Evolutionary conservation across 2,797 vertebrate species (phyloP).

Genomic region (Phrynocephalus guinanensis): DNA sequence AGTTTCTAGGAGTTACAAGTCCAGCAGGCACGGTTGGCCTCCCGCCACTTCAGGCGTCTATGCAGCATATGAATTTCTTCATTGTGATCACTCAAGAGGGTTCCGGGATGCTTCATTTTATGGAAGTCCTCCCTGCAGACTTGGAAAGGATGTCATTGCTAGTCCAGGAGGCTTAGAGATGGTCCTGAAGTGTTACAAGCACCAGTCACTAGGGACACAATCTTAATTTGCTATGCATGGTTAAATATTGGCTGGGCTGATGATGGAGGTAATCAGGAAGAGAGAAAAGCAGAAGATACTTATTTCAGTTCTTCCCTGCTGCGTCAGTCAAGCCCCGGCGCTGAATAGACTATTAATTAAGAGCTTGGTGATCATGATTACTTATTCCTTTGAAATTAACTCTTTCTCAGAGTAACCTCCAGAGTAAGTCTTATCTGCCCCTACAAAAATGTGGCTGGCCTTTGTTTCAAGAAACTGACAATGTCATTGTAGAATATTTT

Average conservation of each 20-base stretch:
- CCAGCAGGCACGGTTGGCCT: neutral
- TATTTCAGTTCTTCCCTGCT: constrained; percentile 5
- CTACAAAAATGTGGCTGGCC: neutral
- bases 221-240: constrained; percentile 14
- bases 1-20: neutral
- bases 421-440: neutral
- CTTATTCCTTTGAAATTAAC: constrained; percentile 7
- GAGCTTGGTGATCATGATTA: constrained; percentile 7
- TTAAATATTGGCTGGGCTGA: neutral
- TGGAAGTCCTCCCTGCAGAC: neutral
- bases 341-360: constrained; percentile 13
- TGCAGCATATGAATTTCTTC: neutral
- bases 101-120: constrained; percentile 10
- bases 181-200: neutral
- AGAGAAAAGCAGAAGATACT: neutral
- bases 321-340: neutral
- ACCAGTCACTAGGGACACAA: neutral
- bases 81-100: neutral
- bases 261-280: constrained; percentile 2
- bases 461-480: neutral
- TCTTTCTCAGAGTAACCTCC: constrained; percentile 1
- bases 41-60: neutral
- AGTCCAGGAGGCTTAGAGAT: neutral
- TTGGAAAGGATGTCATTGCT: neutral
- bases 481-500: too few relatives aligned